These are phyloP conservation scores for Brachionus calyciflorus DNA, from an alignment of 1,140 invertebrate genomes.

Conservation along the genomic window DNA sequence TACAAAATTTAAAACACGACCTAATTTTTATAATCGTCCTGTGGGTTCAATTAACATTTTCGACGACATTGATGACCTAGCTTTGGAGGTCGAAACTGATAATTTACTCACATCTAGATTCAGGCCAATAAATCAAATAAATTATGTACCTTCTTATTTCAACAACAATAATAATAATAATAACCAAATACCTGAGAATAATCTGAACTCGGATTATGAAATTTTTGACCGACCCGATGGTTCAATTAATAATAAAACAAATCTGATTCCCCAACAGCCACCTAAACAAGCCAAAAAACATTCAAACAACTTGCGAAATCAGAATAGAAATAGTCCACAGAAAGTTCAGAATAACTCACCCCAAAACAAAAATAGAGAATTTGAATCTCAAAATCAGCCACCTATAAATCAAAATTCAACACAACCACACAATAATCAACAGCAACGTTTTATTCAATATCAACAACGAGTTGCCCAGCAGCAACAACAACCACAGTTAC, in stretches of 20 bases:
- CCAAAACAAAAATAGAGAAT: neutral
- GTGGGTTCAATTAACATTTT: neutral
- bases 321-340: neutral
- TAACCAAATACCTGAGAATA: neutral
- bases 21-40: neutral
- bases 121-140: constrained; percentile 17
- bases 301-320: neutral
- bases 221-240: neutral
- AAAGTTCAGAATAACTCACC: neutral
- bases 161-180: neutral
- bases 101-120: constrained; percentile 33
- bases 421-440: neutral
- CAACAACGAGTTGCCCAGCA: neutral
- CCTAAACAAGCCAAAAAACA: neutral
- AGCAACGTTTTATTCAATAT: neutral
- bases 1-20: neutral
- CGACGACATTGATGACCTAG: constrained; percentile 33
- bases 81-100: constrained; percentile 6
- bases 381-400: constrained; percentile 5
- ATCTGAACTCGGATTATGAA: neutral
- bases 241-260: neutral
- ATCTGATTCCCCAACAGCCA: neutral
- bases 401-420: neutral
- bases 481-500: neutral
- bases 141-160: constrained; percentile 29